Evolutionary conservation across 2,888 invertebrate genomes (phyloP), one percentile per base, ranked within the genome.

Genomic region (Clostera curtula): DNA sequence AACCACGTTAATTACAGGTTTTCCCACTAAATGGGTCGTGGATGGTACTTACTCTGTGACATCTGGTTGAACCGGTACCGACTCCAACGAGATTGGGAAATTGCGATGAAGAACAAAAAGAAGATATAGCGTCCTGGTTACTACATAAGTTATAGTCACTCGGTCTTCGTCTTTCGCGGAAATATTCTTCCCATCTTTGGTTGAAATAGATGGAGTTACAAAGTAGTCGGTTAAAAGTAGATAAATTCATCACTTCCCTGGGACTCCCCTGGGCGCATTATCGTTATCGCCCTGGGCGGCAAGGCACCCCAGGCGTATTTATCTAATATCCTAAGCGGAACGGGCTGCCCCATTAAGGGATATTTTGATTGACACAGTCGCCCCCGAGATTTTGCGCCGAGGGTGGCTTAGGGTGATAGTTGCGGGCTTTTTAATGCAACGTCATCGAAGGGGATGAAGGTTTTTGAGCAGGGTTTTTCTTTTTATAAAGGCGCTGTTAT

Each of bases 351-450:
- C 64, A 68, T 74, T 70, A 68, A 47, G 62, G 71, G 68, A 73
- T 65, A 64, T 69, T 76, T 74, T 79, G 80, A 79, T 76, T 79
- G 80, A 80, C 79, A 56, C 54, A 46, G 46, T 56, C 63, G 49
- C 71, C 71, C 66, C 63, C 31, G 56, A 56, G 67, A 67, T 69
- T 62, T 55, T 38, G 45, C 45, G 18, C 20, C 22, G 5, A 17
- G 31, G 34, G 38, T 44, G 48, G 34, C 19, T 19, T 42, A 54
- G 56, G 53, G 56, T 54, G 51, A 10, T 19, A 12, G 25, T 43
- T 50, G 51, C 54, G 43, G 31, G 2, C 24, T 18, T 20, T 25
- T 5, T 4, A 10, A 20, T 18, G 27, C 15, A 19, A 1, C 18
- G 13, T 12, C 13, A 13, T 9, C 25, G 12, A 13, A 15, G 15